A percentile compares a stretch with the other conserved stretches of the same genome.
These are phyloP conservation scores for Drosophila macrospina DNA, from an alignment of 2,888 invertebrate species.

Conservation along the genomic window DNA sequence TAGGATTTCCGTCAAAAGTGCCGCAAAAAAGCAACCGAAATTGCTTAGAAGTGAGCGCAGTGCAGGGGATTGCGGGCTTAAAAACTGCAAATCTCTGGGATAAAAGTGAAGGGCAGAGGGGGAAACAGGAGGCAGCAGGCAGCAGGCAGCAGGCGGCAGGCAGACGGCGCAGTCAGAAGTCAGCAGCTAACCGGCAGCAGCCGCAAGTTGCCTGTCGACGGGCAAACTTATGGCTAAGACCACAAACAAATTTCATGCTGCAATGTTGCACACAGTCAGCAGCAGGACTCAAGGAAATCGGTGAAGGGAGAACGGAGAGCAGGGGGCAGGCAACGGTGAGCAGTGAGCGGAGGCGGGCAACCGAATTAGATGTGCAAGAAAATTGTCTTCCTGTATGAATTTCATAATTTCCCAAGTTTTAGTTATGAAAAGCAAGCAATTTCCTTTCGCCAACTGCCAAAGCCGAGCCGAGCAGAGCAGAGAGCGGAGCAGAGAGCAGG, in stretches of 20 bases:
- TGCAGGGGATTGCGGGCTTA: constrained; percentile 39
- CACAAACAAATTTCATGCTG: constrained; percentile 78
- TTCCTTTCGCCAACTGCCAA: constrained; percentile 67
- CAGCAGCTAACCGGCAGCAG: constrained; percentile 51
- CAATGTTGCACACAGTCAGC: constrained; percentile 51
- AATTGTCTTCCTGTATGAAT: constrained; percentile 85
- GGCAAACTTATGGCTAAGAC: constrained; percentile 79
- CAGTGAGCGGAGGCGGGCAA: constrained; percentile 28
- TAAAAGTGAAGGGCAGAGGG: constrained; percentile 19
- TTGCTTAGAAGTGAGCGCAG: constrained; percentile 54
- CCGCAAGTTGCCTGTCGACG: constrained; percentile 78
- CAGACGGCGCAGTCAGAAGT: constrained; percentile 40
- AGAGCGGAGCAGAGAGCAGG: neutral
- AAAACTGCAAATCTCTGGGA: constrained; percentile 63
- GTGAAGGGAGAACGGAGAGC: constrained; percentile 1
- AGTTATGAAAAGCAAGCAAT: constrained; percentile 82
- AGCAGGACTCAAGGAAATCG: neutral
- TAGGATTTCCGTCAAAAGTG: constrained; percentile 79
- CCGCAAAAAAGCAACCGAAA: constrained; percentile 55
- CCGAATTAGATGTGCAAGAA: constrained; percentile 79
- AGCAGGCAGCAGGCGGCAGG: neutral
- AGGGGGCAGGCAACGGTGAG: neutral
- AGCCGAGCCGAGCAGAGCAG: neutral
- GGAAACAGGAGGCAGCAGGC: neutral
- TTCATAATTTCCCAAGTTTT: constrained; percentile 84